Evolutionary conservation across 2,888 invertebrate species (phyloP), one percentile per base, ranked within the genome.

Genomic region (Leptinotarsa rubiginosa): DNA sequence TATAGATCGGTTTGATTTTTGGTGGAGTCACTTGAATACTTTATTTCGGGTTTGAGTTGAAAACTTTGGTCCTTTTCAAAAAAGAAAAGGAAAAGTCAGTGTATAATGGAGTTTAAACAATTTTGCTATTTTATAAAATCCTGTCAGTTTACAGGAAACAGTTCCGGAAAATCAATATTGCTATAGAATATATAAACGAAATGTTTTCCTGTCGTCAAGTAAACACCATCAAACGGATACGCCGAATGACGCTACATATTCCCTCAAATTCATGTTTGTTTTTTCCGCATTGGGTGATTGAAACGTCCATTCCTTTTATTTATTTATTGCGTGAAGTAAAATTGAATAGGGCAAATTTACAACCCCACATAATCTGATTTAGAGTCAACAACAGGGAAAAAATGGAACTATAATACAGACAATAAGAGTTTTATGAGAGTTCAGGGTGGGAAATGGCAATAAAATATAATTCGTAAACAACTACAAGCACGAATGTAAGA

Each of bases 281-380:
- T 47, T n/a, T 65, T 31, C 65, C 12, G 47, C 5, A 47, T 65
- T 25, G 16, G 65, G 13, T 41, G 18, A 65, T 41, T 65, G 15
- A 18, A 20, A 18, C 18, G 3, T 65, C 15, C 65, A 47, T 18
- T 65, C n/a, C 31, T n/a, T 31, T 65, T 47, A 41, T 65, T 65
- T 65, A 47, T 65, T 47, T 25, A 47, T 47, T 65, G 20, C 41
- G 31, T 41, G 18, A 18, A 16, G 65, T 13, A 41, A 65, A 41
- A 65, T 65, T 65, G 65, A n/a, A 65, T 47, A 25, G 13, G 65
- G 47, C 47, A 47, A 16, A 47, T 65, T 65, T n/a, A 65, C 47
- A 47, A 65, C 65, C 64, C 25, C 1, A 20, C 16, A 41, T 41
- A 2, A 10, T 41, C 41, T 41, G 10, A 65, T 65, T 65, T 65